Conservation (phyloP, 2,888 invertebrate species). For the Onthophagus sagittarius region DNA sequence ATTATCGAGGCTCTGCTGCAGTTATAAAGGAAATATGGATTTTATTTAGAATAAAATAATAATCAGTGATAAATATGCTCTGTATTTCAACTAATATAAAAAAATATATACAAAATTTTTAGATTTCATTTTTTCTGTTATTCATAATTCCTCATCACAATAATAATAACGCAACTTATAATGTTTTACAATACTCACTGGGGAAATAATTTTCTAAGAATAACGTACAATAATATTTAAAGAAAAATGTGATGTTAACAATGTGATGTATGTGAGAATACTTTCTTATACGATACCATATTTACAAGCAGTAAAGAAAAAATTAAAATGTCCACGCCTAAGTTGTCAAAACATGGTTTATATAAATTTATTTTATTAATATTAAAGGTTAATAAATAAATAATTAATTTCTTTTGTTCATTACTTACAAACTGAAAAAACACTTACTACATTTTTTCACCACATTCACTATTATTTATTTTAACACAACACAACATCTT, state of each 20-base stretch:
- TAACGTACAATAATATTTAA: background rate
- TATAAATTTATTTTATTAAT: background rate
- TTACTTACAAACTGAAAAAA: background rate
- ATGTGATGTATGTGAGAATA: background rate
- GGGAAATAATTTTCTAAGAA: too few relatives aligned
- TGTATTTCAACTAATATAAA: background rate
- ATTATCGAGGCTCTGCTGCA: too few relatives aligned
- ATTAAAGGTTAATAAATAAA: background rate
- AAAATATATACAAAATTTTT: background rate
- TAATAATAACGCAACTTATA: background rate
- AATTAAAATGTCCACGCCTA: background rate
- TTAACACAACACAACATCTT: background rate
- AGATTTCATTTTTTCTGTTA: background rate
- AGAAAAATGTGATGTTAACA: background rate
- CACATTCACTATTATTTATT: background rate
- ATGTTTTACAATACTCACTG: too few relatives aligned
- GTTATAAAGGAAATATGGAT: too few relatives aligned
- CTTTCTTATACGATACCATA: background rate
- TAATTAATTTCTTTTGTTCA: background rate
- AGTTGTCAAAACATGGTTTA: background rate
- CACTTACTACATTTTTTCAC: background rate
- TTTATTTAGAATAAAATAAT: background rate
- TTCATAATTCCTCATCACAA: too few relatives aligned
- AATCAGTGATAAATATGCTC: background rate
- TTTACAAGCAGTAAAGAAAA: background rate